Percentiles rank a stretch among this genome's conserved stretches.
Evolutionary conservation across 2,888 invertebrate genomes (phyloP).

Genomic region (Amiota communis): DNA sequence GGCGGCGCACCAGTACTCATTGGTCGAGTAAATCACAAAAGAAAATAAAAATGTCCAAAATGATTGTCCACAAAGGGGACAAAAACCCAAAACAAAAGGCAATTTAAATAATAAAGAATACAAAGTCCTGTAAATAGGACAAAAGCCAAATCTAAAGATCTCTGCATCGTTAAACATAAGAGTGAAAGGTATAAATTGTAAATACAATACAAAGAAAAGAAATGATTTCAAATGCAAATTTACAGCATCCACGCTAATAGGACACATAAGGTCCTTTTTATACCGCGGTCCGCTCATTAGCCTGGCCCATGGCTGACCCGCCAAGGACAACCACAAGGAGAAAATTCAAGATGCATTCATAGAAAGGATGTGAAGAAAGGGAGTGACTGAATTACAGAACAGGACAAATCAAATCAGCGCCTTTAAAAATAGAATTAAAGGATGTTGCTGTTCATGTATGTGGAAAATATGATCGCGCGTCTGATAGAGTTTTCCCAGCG

Average conservation of each 20-base stretch:
- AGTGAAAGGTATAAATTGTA: too few species aligned
- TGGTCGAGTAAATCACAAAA: slow-evolving; percentile 62
- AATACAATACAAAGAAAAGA: slow-evolving; percentile 22
- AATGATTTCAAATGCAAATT: slow-evolving; percentile 65
- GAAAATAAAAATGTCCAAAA: slow-evolving; percentile 64
- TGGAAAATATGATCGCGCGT: slow-evolving; percentile 16
- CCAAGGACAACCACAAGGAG: slow-evolving; percentile 30
- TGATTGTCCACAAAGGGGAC: slow-evolving; percentile 61
- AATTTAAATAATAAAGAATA: slow-evolving; percentile 25
- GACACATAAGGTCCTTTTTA: slow-evolving; percentile 41
- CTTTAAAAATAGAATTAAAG: slow-evolving; percentile 7
- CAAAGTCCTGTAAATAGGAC: too few species aligned
- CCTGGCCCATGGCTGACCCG: slow-evolving; percentile 58
- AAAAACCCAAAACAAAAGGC: slow-evolving; percentile 25
- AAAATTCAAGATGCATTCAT: background rate
- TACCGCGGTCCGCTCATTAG: slow-evolving; percentile 53
- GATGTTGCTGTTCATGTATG: slow-evolving; percentile 49
- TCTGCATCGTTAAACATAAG: slow-evolving; percentile 23
- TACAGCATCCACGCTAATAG: slow-evolving; percentile 55
- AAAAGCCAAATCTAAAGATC: slow-evolving; percentile 30
- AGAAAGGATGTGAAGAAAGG: background rate
- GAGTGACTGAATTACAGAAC: background rate
- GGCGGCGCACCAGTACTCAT: slow-evolving; percentile 22
- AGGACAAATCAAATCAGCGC: slow-evolving; percentile 27
- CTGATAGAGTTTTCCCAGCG: slow-evolving; percentile 40